A percentile compares a stretch with the other conserved stretches of the same genome.
Evolutionary conservation across 2,888 invertebrate species (phyloP).

Genomic region (Halictus ligatus): DNA sequence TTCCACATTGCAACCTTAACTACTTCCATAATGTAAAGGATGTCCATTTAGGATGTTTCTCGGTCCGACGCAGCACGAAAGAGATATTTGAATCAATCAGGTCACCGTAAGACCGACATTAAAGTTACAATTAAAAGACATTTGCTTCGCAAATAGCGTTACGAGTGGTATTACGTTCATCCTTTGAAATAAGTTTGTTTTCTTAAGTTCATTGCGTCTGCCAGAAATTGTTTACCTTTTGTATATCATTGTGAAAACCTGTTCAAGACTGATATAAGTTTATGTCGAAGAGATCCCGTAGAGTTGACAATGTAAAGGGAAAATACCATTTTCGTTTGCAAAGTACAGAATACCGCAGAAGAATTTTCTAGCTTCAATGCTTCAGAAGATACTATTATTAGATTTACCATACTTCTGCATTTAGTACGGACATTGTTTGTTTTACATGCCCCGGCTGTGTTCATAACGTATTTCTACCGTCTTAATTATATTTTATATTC

Average conservation of each 20-base stretch:
- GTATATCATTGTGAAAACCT: constrained; percentile 27
- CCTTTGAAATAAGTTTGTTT: constrained; percentile 44
- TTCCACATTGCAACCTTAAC: constrained; percentile 20
- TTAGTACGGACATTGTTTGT: no score
- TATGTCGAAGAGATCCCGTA: constrained; percentile 15
- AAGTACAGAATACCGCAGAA: no score
- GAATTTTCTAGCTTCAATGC: no score
- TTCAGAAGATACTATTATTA: no score
- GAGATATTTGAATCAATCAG: constrained; percentile 32
- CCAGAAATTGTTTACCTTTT: constrained; percentile 25
- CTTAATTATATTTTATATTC: no score
- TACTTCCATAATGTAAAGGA: constrained; percentile 3
- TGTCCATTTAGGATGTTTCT: constrained; percentile 21
- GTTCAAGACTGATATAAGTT: constrained; percentile 35
- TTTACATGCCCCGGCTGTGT: no score
- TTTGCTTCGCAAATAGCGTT: not conserved
- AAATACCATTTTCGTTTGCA: not conserved
- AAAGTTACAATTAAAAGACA: constrained; percentile 28
- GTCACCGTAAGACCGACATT: not conserved
- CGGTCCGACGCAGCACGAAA: not conserved
- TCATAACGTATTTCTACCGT: no score
- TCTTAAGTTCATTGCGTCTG: constrained; percentile 33
- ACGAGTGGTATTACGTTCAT: constrained; percentile 26
- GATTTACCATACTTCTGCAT: no score
- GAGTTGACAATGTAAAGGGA: not conserved